A percentile compares a stretch with the other conserved stretches of the same genome.
phyloP scores from a whole-genome alignment of 2,113 vertebrate genomes.

The Gracilinanus agilis region DNA sequence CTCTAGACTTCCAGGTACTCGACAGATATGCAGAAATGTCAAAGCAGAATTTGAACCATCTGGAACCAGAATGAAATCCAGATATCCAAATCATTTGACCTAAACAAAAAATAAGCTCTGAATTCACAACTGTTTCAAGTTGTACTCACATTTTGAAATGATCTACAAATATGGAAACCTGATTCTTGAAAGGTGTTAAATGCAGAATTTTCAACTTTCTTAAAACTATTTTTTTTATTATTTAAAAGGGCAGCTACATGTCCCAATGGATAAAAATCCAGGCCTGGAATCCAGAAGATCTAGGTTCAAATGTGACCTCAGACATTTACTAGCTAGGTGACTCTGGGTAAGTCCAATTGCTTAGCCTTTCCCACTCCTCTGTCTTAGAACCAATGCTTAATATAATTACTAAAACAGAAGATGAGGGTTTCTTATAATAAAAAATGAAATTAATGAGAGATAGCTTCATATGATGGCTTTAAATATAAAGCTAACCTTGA shows the following conservation, averaged over 20 bases:
- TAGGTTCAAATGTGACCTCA: too few relatives aligned
- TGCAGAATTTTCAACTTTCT: slow-evolving; percentile 17
- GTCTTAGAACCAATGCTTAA: too few relatives aligned
- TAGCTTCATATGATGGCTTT: not conserved
- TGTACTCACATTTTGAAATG: not conserved
- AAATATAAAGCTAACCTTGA: not conserved
- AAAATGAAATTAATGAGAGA: not conserved
- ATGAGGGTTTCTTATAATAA: too few relatives aligned
- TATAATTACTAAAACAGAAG: too few relatives aligned
- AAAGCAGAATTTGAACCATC: slow-evolving; percentile 2
- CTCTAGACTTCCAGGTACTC: not conserved
- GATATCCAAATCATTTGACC: not conserved
- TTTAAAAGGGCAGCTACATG: too few relatives aligned
- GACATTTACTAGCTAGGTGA: too few relatives aligned
- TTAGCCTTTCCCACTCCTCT: too few relatives aligned
- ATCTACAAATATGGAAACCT: slow-evolving; percentile 41
- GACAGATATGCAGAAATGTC: not conserved
- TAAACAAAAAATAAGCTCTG: slow-evolving; percentile 27
- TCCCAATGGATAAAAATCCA: too few relatives aligned
- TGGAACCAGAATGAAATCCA: slow-evolving; percentile 6
- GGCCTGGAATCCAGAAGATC: too few relatives aligned
- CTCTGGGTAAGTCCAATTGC: too few relatives aligned
- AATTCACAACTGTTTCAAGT: not conserved
- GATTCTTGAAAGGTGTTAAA: not conserved
- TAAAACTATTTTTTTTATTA: not conserved